These are phyloP conservation scores for Acipenser oxyrinchus DNA, from an alignment of 2,797 vertebrate species.

Conservation along the genomic window DNA sequence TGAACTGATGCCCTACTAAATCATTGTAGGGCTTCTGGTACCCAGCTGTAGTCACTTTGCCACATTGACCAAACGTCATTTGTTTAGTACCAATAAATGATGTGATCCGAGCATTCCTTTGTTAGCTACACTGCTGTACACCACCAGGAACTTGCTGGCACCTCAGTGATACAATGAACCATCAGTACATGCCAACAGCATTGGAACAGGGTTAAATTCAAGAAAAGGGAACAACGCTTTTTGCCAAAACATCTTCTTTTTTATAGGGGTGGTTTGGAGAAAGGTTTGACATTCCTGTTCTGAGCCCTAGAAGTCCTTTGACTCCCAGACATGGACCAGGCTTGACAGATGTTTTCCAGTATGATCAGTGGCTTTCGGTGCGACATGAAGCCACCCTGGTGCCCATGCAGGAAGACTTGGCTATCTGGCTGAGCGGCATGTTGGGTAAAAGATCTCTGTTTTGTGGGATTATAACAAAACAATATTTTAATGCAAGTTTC, in stretches of 20 bases:
- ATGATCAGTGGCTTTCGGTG: constrained; percentile 90
- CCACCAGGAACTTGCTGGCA: neutral
- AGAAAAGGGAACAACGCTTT: neutral
- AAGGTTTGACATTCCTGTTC: constrained; percentile 60
- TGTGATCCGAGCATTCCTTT: constrained; percentile 4
- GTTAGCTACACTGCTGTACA: constrained; percentile 1
- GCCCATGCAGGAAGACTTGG: constrained; percentile 94
- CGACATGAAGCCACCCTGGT: constrained; percentile 83
- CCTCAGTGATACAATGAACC: neutral
- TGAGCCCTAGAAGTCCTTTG: constrained; percentile 68
- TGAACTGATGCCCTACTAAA: neutral
- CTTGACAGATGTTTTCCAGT: constrained; percentile 80
- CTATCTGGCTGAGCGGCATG: constrained; percentile 86
- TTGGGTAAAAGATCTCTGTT: constrained; percentile 61
- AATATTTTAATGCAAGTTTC: too few relatives aligned
- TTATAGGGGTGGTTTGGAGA: constrained; percentile 83
- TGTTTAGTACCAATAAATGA: neutral
- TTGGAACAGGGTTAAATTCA: neutral
- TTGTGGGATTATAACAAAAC: neutral
- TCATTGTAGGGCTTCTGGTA: constrained; percentile 1
- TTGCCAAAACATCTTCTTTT: neutral
- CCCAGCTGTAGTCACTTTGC: constrained; percentile 19
- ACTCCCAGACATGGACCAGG: constrained; percentile 80
- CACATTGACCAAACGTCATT: neutral
- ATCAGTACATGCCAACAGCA: neutral